Conservation (phyloP, 2,888 invertebrate species). For the Falcaria lacertinaria region DNA sequence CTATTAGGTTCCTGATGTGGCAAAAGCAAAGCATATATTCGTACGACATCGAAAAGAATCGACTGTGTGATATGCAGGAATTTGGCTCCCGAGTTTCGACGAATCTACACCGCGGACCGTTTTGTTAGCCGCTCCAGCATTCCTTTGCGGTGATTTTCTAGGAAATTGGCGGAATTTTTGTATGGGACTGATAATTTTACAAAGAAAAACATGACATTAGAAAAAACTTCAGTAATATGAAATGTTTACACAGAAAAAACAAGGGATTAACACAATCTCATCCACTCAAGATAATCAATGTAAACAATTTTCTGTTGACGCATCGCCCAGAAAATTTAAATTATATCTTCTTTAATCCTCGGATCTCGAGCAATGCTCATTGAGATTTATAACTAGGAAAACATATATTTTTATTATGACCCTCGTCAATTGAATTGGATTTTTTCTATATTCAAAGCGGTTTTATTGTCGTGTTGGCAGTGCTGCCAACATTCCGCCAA, state of each 20-base stretch:
- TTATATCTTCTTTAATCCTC: neutral
- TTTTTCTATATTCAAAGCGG: slow-evolving; percentile 6
- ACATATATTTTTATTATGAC: neutral
- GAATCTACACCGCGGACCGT: slow-evolving; percentile 9
- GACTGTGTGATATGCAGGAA: slow-evolving; percentile 14
- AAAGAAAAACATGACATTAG: too few species aligned
- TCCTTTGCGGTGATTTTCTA: neutral
- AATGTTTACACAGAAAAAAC: too few species aligned
- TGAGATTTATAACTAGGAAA: neutral
- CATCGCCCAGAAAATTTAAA: neutral
- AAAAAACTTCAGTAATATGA: too few species aligned
- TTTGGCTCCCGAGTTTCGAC: slow-evolving; percentile 19
- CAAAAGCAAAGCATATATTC: too few species aligned
- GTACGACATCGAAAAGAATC: slow-evolving; percentile 5
- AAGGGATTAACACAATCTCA: too few species aligned
- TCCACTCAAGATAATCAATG: too few species aligned
- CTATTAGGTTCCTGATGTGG: too few species aligned
- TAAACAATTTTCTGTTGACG: too few species aligned
- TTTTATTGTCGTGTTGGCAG: slow-evolving; percentile 27
- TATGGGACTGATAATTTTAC: too few species aligned
- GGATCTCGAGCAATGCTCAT: neutral
- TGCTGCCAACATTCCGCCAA: slow-evolving; percentile 30
- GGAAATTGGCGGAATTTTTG: neutral
- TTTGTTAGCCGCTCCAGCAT: neutral
- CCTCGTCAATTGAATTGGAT: slow-evolving; percentile 2